These are phyloP conservation scores for Pygoscelis adeliae DNA, from an alignment of 2,113 vertebrate species.

Conservation along the genomic window DNA sequence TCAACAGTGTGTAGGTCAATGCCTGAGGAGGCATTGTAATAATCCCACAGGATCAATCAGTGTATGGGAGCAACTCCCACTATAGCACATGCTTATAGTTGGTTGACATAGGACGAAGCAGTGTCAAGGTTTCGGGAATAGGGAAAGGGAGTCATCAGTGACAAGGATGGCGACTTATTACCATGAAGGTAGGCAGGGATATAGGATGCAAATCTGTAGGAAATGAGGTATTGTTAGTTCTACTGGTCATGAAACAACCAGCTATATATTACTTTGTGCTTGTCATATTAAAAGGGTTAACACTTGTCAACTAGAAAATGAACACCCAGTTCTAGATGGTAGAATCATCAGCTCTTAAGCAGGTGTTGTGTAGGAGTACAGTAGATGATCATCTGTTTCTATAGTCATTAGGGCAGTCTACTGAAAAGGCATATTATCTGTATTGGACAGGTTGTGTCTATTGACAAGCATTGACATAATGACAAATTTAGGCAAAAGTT, in stretches of 20 bases:
- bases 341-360: neutral
- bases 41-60: neutral
- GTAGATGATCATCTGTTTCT: neutral
- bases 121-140: neutral
- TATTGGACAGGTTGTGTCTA: neutral
- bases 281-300: neutral
- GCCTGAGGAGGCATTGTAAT: neutral
- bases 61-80: neutral
- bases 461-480: neutral
- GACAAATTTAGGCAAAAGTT: neutral
- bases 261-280: neutral
- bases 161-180: neutral
- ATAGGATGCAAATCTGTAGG: neutral
- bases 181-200: neutral
- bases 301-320: neutral
- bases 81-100: fast-evolving
- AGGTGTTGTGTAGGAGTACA: neutral
- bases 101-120: neutral
- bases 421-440: neutral
- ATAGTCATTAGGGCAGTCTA: neutral
- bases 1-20: neutral
- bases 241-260: neutral
- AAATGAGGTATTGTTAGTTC: neutral
- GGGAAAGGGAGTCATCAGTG: neutral
- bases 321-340: neutral